Conservation (phyloP, 2,888 invertebrate species). For the Acleris laterana region DNA sequence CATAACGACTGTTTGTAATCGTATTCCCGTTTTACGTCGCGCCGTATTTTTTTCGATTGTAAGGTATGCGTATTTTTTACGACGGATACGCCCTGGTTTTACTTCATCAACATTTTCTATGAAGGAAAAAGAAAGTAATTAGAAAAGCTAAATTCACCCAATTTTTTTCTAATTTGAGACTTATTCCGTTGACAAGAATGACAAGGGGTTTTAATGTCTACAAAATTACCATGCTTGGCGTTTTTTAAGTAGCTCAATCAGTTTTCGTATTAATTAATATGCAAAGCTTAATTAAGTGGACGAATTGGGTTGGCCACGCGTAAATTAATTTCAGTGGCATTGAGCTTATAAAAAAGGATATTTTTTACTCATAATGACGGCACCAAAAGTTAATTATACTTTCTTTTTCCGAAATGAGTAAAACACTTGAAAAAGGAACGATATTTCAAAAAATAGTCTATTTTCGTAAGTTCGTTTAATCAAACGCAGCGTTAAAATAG, state of each 20-base stretch:
- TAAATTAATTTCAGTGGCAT: slow-evolving; percentile 60
- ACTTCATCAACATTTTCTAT: background rate
- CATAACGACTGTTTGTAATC: slow-evolving; percentile 1
- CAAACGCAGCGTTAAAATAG: slow-evolving; percentile 21
- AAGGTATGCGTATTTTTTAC: slow-evolving; percentile 3
- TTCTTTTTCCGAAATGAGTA: background rate
- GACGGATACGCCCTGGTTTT: background rate
- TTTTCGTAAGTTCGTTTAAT: slow-evolving; percentile 3
- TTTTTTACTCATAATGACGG: background rate
- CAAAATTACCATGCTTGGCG: slow-evolving; percentile 70
- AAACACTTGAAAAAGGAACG: background rate
- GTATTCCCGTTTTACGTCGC: slow-evolving; percentile 5
- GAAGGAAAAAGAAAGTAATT: background rate
- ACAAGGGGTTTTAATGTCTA: slow-evolving; percentile 68
- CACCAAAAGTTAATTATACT: background rate
- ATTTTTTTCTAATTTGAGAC: slow-evolving; percentile 34
- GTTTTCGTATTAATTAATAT: slow-evolving; percentile 68
- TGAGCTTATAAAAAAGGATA: slow-evolving; percentile 40
- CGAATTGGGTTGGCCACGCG: slow-evolving; percentile 59
- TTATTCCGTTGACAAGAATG: slow-evolving; percentile 58
- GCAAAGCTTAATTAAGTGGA: slow-evolving; percentile 75
- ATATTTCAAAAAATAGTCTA: too few relatives aligned
- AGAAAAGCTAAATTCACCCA: slow-evolving; percentile 14
- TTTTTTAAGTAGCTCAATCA: slow-evolving; percentile 61
- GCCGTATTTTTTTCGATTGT: background rate